Evolutionary conservation across 2,113 vertebrate species (phyloP), one percentile per base, ranked within the genome.

Genomic region (Clarias gariepinus): DNA sequence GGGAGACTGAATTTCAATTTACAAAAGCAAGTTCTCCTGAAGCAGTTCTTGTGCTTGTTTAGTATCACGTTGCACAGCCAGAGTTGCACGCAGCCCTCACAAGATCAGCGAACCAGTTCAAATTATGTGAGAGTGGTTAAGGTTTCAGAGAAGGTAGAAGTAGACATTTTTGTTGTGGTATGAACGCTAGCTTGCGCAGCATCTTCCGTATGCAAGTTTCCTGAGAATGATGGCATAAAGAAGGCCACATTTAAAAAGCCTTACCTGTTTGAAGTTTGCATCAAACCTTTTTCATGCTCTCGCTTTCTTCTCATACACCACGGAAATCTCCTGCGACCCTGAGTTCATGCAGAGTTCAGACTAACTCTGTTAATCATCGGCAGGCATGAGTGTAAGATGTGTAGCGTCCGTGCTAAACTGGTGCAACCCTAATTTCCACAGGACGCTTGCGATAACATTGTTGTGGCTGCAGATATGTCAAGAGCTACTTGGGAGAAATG

Each of bases 1-100:
- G 81, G 71, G 33, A 87, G 69, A 58, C 86, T 87, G 83, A 79
- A 85, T 85, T 83, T 36, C 66, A 58, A 68, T 30, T 86, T 68
- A 83, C 61, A 47, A 47, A 73, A 41, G n/a, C 52, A 60, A 66
- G 18, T 74, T 63, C 68, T 68, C 53, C 61, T 80, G 82, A 64
- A 81, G 58, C 85, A 33, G 36, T 68, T 60, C 16, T 18, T 6
- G 4, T 58, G 23, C 61, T 76, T 16, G 21, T 81, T 64, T 25
- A 58, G 13, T 30, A 79, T 79, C 53, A 57, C 53, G 2, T 4
- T 28, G 6, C 52, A 30, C 19, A 58, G 53, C 76, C n/a, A 10
- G 76, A n/a, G 76, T 21, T 78, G n/a, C 7, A 30, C 53, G 28
- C 25, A 55, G 74, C 74, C 25, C 3, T 55, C 25, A 53, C 13